A percentile compares a stretch with the other conserved stretches of the same genome.
phyloP scores from a whole-genome alignment of 2,113 vertebrate genomes.

The Suncus etruscus region DNA sequence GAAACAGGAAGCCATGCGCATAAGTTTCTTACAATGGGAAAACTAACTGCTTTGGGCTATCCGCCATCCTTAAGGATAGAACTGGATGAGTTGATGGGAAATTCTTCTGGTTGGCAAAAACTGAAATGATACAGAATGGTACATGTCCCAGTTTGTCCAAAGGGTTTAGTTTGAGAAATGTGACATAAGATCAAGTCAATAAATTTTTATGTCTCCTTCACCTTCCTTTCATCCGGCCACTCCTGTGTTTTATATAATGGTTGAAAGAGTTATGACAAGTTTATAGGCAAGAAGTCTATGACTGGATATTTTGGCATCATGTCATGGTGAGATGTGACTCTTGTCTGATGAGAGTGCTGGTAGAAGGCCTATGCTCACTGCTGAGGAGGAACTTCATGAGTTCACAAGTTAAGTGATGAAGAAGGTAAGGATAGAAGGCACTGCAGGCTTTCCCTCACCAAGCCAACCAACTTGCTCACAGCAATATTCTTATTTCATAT shows the following conservation, averaged over 20 bases:
- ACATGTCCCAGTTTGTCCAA: neutral
- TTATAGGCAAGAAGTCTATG: neutral
- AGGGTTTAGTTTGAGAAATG: neutral
- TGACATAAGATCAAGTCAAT: neutral
- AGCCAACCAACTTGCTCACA: too few species aligned
- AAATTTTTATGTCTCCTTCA: neutral
- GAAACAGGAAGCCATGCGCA: neutral
- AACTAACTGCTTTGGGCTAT: neutral
- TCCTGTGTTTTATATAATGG: neutral
- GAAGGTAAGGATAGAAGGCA: neutral
- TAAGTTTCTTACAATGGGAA: neutral
- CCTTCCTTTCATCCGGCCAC: too few species aligned
- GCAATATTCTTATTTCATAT: too few species aligned
- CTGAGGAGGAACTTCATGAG: neutral
- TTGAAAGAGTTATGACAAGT: conserved; percentile 4
- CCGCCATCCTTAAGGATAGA: neutral
- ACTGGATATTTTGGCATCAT: neutral
- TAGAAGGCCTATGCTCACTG: neutral
- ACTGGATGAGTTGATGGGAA: neutral
- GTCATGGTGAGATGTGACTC: neutral
- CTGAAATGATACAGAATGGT: neutral
- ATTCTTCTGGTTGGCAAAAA: neutral
- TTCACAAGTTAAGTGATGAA: neutral
- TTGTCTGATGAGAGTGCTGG: too few species aligned
- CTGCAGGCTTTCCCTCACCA: neutral